Conservation (phyloP, 2,113 vertebrate species). For the Crocuta crocuta region DNA sequence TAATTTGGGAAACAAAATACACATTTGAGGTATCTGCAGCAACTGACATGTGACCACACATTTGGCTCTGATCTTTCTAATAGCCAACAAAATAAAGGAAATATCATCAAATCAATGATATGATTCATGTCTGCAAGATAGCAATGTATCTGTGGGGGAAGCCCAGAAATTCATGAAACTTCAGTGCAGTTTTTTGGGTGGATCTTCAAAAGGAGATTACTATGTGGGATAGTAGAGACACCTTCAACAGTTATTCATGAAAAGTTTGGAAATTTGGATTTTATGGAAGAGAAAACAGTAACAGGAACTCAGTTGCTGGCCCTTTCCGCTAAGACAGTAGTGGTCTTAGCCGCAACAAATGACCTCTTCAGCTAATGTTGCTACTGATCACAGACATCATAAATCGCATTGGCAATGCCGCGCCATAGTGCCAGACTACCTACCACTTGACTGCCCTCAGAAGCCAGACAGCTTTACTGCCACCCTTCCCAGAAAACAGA, state of each 20-base stretch:
- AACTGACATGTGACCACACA: neutral
- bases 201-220: neutral
- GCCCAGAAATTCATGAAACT: neutral
- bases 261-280: neutral
- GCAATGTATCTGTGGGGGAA: neutral
- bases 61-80: neutral
- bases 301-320: neutral
- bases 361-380: neutral
- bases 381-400: neutral
- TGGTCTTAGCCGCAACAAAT: neutral
- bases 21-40: neutral
- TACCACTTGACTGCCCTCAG: neutral
- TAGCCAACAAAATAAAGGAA: constrained; percentile 2
- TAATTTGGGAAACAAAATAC: constrained; percentile 26
- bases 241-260: neutral
- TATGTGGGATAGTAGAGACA: neutral
- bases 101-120: neutral
- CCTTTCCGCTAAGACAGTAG: neutral
- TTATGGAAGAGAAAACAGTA: neutral
- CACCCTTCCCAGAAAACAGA: neutral
- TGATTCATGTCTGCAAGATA: neutral
- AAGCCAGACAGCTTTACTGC: neutral
- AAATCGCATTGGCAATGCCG: neutral
- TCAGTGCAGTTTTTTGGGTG: neutral
- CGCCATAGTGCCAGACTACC: neutral